Base-by-base conservation (phyloP, 2,888 invertebrate genomes). In the Limnephilus rhombicus region DNA sequence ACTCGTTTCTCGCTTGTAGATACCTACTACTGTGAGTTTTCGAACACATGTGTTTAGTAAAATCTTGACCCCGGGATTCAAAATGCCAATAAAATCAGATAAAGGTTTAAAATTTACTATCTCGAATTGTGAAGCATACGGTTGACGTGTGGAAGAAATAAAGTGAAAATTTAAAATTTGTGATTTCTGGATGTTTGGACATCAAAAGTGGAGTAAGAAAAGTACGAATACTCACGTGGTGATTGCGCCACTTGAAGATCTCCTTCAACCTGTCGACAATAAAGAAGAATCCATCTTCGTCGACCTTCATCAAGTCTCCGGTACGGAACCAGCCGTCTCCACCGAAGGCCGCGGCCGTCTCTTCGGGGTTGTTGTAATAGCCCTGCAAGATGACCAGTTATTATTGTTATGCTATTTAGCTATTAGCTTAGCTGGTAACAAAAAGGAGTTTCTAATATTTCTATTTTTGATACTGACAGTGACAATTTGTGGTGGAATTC, bases 291-390 rank as follows among this genome's bases (percentile, higher is more conserved):
- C 94, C 95, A 0, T 94, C 94, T 9, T 94, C 94, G 34, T 94
- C 94, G 80, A 94, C 94, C 80, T 94, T 94, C n/a, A 93, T 94
- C 5, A 95, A 92, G 92, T 95, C 95, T 9, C 95, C 95, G 0
- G 94, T 94, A 24, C 94, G 95, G 41, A 95, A 18, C 95, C 95
- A 95, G 11, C 94, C 95, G 31, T 94, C 94, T 0, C 41, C 31
- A 41, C 93, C 92, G 53, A 94, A 94, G 0, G 93, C 92, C 13
- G 68, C 87, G 9, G 45, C 86, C 5, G 94, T 94, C n/a, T 83
- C 90, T 83, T 93, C 92, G 34, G 92, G 91, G 95, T 93, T 95
- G 94, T 86, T 94, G 93, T 95, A 95, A 94, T 94, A 95, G 94
- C 85, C 92, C 94, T 94, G 80, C 31, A 91, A 86, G 85, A 88